phyloP scores from a whole-genome alignment of 2,888 invertebrate species.

The Abrostola tripartita region DNA sequence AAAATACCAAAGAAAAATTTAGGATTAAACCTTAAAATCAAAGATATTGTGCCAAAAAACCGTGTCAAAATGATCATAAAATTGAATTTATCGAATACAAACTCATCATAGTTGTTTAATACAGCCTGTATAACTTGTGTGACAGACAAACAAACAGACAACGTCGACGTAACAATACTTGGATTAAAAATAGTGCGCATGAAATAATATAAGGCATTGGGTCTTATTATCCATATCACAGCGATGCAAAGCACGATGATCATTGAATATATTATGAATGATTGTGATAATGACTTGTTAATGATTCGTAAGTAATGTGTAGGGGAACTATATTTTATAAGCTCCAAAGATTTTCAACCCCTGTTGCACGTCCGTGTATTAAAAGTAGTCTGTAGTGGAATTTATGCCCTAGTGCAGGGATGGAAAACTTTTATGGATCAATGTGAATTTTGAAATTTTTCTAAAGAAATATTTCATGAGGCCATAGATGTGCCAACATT shows the following conservation, averaged over 20 bases:
- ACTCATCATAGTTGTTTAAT: no score
- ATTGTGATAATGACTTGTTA: neutral
- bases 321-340: no score
- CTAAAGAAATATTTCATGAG: no score
- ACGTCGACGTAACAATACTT: slow-evolving; percentile 44
- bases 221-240: slow-evolving; percentile 73
- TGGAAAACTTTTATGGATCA: no score
- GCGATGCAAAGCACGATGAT: slow-evolving; percentile 58
- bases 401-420: no score
- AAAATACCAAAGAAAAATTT: no score
- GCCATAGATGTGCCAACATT: no score
- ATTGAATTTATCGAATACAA: neutral
- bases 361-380: no score
- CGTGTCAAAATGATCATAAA: neutral
- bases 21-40: no score
- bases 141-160: slow-evolving; percentile 29
- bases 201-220: slow-evolving; percentile 67
- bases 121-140: neutral
- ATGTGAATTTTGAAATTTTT: no score
- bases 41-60: neutral
- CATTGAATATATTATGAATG: slow-evolving; percentile 16
- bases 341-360: no score
- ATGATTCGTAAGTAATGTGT: neutral
- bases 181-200: slow-evolving; percentile 50
- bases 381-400: no score